phyloP scores from a whole-genome alignment of 2,797 vertebrate species.

The Mionectes olivaceus region DNA sequence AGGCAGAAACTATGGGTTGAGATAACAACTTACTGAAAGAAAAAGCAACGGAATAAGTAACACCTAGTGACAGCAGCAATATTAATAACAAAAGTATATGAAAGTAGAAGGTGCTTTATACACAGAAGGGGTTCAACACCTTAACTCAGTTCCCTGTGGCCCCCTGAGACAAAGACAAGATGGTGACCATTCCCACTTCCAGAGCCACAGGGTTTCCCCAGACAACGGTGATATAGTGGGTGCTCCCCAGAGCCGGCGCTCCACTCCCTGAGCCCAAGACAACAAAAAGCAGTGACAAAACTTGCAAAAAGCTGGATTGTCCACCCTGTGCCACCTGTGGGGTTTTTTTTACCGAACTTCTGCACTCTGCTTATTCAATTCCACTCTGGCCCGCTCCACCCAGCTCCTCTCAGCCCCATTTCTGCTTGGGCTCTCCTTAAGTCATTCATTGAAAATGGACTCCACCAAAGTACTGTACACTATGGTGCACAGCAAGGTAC shows the following conservation, averaged over 20 bases:
- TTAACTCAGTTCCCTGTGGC: background rate
- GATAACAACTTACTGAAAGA: background rate
- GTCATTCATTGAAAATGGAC: background rate
- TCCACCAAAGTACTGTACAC: background rate
- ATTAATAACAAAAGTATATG: background rate
- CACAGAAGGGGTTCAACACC: background rate
- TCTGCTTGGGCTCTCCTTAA: background rate
- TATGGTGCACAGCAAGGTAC: background rate
- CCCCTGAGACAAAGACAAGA: background rate
- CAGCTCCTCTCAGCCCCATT: background rate
- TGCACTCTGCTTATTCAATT: background rate
- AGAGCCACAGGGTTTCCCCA: background rate
- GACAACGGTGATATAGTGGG: background rate
- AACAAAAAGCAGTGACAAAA: background rate
- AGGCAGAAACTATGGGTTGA: background rate
- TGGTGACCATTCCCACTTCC: background rate
- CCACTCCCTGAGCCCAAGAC: background rate
- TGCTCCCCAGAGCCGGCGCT: background rate
- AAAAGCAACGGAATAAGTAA: background rate
- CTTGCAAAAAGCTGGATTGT: background rate
- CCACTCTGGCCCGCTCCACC: background rate
- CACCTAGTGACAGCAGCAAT: background rate
- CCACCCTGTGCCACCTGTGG: background rate
- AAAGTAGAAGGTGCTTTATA: background rate
- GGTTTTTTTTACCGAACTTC: background rate